Evolutionary conservation across 1,140 invertebrate species (phyloP).

Genomic region (Microvelia longipes): DNA sequence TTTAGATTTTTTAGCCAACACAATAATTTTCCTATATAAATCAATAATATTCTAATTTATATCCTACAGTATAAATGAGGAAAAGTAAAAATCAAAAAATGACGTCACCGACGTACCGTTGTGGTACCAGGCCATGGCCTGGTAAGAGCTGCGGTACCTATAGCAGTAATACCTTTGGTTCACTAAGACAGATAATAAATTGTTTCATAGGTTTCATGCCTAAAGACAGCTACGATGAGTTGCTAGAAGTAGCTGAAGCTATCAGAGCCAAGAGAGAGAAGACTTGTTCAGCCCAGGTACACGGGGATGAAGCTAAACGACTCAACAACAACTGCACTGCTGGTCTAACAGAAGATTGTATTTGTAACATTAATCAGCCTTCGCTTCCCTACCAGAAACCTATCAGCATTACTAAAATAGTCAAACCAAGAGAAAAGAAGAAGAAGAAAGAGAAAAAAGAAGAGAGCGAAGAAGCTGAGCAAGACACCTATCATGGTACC

Average conservation of each 20-base stretch:
- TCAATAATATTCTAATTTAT: too few species aligned
- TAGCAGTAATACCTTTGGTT: too few species aligned
- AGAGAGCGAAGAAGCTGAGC: not conserved
- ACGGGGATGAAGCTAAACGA: not conserved
- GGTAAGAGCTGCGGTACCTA: too few species aligned
- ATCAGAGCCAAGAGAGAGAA: not conserved
- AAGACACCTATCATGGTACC: too few species aligned
- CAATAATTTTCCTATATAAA: too few species aligned
- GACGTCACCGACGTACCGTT: too few species aligned
- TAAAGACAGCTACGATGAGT: not conserved
- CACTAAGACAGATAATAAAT: too few species aligned
- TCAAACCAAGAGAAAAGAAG: constrained; percentile 1
- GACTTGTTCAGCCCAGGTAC: not conserved
- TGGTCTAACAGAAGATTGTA: not conserved
- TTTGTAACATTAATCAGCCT: not conserved
- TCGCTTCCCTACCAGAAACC: constrained; percentile 5
- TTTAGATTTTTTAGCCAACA: too few species aligned
- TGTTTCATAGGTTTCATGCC: not conserved
- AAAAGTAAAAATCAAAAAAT: too few species aligned
- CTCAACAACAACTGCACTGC: not conserved
- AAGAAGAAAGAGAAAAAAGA: constrained; percentile 8
- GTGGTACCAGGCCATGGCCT: too few species aligned
- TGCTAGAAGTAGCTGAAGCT: not conserved
- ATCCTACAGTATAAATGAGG: too few species aligned
- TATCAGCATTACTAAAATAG: constrained; percentile 8